A percentile compares a stretch with the other conserved stretches of the same genome.
Conservation (phyloP, 2,888 invertebrate genomes). For the Patella pellucida region DNA sequence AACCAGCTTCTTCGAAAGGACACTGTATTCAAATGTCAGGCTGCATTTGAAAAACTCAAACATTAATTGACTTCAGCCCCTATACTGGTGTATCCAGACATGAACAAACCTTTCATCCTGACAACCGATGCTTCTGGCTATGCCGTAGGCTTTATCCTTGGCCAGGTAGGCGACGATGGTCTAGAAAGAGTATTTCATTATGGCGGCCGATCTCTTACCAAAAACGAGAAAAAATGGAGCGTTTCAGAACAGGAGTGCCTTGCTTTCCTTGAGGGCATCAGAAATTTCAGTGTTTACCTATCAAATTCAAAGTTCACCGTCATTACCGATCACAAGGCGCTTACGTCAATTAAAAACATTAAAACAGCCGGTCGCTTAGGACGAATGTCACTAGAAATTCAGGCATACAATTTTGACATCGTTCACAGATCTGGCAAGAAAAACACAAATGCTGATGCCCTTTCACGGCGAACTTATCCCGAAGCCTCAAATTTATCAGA, state of each 20-base stretch:
- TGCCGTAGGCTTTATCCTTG: conserved; percentile 27
- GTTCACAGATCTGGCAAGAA: not conserved
- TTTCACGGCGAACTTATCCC: not conserved
- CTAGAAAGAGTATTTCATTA: conserved; percentile 24
- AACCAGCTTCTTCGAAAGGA: conserved; percentile 34
- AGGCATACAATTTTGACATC: conserved; percentile 19
- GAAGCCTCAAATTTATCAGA: not conserved
- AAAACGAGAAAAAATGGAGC: conserved; percentile 15
- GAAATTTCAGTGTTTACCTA: conserved; percentile 25
- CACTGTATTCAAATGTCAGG: conserved; percentile 25
- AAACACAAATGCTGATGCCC: not conserved
- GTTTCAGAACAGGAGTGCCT: conserved; percentile 30
- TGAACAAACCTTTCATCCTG: conserved; percentile 29
- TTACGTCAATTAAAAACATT: conserved; percentile 24
- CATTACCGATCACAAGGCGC: conserved; percentile 31
- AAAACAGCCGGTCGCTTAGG: conserved; percentile 23
- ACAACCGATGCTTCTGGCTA: conserved; percentile 28
- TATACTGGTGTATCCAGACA: conserved; percentile 38
- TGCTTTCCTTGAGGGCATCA: conserved; percentile 32
- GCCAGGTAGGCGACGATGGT: conserved; percentile 19
- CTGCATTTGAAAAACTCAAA: conserved; percentile 32
- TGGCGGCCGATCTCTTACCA: conserved; percentile 23
- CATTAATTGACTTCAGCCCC: conserved; percentile 28
- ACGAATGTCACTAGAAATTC: conserved; percentile 32
- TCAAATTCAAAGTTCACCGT: conserved; percentile 25